Conservation (phyloP, 2,888 invertebrate genomes). For the Abrostola tripartita region DNA sequence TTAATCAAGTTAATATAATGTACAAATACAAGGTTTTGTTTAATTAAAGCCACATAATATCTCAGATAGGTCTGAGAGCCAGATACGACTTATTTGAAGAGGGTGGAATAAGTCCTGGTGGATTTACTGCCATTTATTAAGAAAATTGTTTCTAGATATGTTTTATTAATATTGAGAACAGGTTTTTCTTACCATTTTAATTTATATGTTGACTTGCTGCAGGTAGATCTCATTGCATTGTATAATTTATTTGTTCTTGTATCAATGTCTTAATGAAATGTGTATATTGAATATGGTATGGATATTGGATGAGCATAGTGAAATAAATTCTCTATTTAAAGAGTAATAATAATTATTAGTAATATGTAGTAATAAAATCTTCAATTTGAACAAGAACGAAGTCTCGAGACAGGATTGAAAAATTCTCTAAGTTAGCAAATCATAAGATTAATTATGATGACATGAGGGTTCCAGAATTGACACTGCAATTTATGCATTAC, state of each 20-base stretch:
- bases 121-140: conserved; percentile 48
- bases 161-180: conserved; percentile 28
- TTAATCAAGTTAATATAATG: conserved; percentile 33
- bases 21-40: conserved; percentile 35
- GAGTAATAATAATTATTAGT: conserved; percentile 56
- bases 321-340: conserved; percentile 55
- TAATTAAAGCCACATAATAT: conserved; percentile 14
- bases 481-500: conserved; percentile 22
- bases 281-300: conserved; percentile 59
- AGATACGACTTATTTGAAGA: conserved; percentile 43
- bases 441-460: conserved; percentile 13
- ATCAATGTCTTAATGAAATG: conserved; percentile 55
- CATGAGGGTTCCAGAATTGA: conserved; percentile 21
- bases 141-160: conserved; percentile 30
- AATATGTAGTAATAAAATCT: conserved; percentile 53
- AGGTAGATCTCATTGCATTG: conserved; percentile 62
- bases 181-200: conserved; percentile 45
- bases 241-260: conserved; percentile 59
- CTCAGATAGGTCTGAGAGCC: background rate
- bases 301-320: conserved; percentile 52
- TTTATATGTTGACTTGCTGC: conserved; percentile 49
- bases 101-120: conserved; percentile 33
- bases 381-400: conserved; percentile 44
- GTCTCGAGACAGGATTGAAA: conserved; percentile 38
- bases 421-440: conserved; percentile 29